Percentiles rank a stretch among this genome's conserved stretches.
These are phyloP conservation scores for Zophobas atratus DNA, from an alignment of 1,140 invertebrate species.

Conservation along the genomic window DNA sequence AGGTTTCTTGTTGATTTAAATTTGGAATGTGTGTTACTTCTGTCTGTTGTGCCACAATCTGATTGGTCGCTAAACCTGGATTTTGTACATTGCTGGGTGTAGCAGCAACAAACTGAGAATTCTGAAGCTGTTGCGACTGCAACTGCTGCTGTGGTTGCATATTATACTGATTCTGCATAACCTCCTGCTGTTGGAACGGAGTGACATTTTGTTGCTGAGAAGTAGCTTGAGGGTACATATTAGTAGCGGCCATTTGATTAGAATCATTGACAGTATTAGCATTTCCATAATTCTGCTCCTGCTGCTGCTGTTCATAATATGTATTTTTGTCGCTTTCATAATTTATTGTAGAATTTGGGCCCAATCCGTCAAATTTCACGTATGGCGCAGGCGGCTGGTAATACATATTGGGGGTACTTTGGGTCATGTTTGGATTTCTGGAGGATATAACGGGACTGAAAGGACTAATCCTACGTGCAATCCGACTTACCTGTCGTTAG, in stretches of 20 bases:
- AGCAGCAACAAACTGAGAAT: too few species aligned
- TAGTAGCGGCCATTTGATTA: too few species aligned
- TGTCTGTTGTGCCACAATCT: too few species aligned
- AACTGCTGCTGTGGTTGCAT: too few species aligned
- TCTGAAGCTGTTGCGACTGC: too few species aligned
- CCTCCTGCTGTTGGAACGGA: too few species aligned
- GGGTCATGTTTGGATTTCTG: constrained; percentile 10
- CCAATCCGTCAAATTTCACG: background rate
- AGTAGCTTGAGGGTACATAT: too few species aligned
- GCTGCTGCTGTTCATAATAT: constrained; percentile 7
- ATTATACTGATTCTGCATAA: too few species aligned
- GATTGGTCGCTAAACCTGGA: too few species aligned
- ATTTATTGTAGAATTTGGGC: background rate
- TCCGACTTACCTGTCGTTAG: constrained; percentile 2
- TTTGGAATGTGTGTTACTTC: too few species aligned
- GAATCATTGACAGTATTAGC: background rate
- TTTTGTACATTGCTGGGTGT: too few species aligned
- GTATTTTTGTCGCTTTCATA: background rate
- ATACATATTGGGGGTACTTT: constrained; percentile 48
- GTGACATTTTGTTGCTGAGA: too few species aligned
- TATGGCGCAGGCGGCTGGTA: constrained; percentile 1
- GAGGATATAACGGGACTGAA: constrained; percentile 6
- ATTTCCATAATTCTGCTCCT: constrained; percentile 17
- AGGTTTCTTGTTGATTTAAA: background rate
- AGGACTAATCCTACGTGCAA: background rate